Base-by-base conservation (phyloP, 2,113 vertebrate species). In the Salvelinus namaycush region DNA sequence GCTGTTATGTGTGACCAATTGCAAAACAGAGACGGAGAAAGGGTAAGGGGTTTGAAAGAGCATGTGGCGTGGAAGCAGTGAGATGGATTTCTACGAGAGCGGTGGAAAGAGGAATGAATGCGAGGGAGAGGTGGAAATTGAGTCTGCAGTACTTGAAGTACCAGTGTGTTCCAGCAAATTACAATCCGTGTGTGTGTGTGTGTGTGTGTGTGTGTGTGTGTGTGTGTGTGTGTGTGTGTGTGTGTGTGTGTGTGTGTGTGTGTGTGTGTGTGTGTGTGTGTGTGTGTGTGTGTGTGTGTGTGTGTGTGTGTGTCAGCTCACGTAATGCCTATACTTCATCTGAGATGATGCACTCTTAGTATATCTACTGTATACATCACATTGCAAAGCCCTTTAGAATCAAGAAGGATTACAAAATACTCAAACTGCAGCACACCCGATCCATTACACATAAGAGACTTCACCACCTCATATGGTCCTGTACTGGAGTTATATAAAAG, bases 401-500 rank as follows among this genome's bases (percentile, higher is more conserved):
- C 39, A 44, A 57, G 39, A 62, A 62, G 2, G n/a, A 8, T 16
- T 62, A 22, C 16, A 18, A 54, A 54, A 54, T 14, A 5, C 14
- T 20, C 59, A 20, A 60, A 60, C n/a, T 62, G 59, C 59, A 16
- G 18, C n/a, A 11, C 59, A 62, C 5, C n/a, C 0, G 8, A 22
- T 62, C 59, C n/a, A 22, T 62, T 62, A n/a, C n/a, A 24, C 59
- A n/a, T 5, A n/a, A 22, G 14, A 60, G 59, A 13, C 18, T 22
- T 62, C n/a, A 62, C n/a, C 59, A 62, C n/a, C 59, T 22, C n/a
- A 22, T 62, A 22, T 24, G n/a, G n/a, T 71, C 29, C 71, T 80
- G 26, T 74, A 69, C 73, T 31, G 51, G 62, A 7, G 74, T 80
- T 64, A 62, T 85, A 79, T 81, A 82, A 24, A 74, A 81, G 68